These are phyloP conservation scores for Chionodraco myersi DNA, from an alignment of 2,113 vertebrate genomes.

Conservation along the genomic window DNA sequence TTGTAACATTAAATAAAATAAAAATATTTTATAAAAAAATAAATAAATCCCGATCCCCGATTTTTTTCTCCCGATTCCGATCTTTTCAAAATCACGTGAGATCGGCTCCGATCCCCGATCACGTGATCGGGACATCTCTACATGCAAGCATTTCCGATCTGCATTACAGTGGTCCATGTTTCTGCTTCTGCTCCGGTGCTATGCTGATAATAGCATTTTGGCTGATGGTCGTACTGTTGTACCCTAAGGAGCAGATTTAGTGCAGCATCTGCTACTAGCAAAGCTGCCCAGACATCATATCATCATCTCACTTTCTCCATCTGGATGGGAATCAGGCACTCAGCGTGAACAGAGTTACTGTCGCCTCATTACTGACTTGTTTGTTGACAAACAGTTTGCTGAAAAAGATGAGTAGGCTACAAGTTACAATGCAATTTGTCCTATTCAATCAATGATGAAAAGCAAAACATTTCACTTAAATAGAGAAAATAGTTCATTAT, in stretches of 20 bases:
- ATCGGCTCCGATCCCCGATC: no score
- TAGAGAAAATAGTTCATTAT: no score
- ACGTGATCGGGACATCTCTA: no score
- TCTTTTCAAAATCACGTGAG: no score
- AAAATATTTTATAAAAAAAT: no score
- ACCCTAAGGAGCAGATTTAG: constrained; percentile 39
- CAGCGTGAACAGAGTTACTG: neutral
- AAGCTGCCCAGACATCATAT: constrained; percentile 16
- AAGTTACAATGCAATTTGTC: neutral
- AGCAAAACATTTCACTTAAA: no score
- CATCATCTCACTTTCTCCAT: constrained; percentile 21
- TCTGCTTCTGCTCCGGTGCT: neutral
- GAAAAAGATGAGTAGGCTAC: neutral
- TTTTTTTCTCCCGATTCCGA: no score
- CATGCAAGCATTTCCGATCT: neutral
- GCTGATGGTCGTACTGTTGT: constrained; percentile 16
- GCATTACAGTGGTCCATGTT: neutral
- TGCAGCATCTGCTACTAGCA: constrained; percentile 11
- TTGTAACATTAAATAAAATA: no score
- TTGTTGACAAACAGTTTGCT: neutral
- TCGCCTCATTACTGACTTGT: neutral
- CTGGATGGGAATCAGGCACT: constrained; percentile 11
- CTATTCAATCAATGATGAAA: no score
- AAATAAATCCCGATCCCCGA: no score
- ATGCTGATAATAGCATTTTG: neutral